Evolutionary conservation across 30 jellyfish, hydroid and myxozoan species (phyloP), one percentile per base, ranked within the genome.

Genomic region (Phacellophora camtschatica): DNA sequence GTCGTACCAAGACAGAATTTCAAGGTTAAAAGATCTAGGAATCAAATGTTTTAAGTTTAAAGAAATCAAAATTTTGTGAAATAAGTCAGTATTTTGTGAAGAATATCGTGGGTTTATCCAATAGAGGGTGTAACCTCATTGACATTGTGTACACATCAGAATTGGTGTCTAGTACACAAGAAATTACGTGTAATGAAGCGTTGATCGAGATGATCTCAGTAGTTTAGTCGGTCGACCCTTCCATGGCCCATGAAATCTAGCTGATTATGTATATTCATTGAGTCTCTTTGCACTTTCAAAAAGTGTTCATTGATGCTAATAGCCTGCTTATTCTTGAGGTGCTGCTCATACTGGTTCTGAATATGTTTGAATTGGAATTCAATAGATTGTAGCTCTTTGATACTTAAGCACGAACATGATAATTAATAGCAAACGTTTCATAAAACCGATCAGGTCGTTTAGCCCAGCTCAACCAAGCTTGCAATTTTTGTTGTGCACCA

Each of bases 131-230:
- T 65, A 46, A 48, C 11, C 46, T 46, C 61, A 77, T 77, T 80
- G 84, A 80, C 24, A 54, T 31, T 34, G 83, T 48, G 91, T 66
- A 62, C 83, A 49, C 76, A 55, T 7, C 53, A 11, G 23, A 6
- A 57, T 57, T 75, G 77, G 30, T 61, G 43, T 61, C 28, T 48
- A 23, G 30, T 34, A 36, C 53, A 23, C 55, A 32, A 33, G 72
- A 55, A 64, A 80, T 64, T 69, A 80, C 42, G 58, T 37, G 66
- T 63, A 80, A 80, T 57, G 81, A 67, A 36, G 91, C 91, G 57
- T 64, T 56, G 39, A 48, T 15, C n/a, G 68, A 37, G 71, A 80
- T 80, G 91, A 80, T 78, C 91, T 80, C 81, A 80, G 83, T 53
- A 63, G 76, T 55, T 39, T 42, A 66, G 66, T 13, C 59, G 71